phyloP scores from a whole-genome alignment of 2,797 vertebrate species.

The Sandelia bainsii region DNA sequence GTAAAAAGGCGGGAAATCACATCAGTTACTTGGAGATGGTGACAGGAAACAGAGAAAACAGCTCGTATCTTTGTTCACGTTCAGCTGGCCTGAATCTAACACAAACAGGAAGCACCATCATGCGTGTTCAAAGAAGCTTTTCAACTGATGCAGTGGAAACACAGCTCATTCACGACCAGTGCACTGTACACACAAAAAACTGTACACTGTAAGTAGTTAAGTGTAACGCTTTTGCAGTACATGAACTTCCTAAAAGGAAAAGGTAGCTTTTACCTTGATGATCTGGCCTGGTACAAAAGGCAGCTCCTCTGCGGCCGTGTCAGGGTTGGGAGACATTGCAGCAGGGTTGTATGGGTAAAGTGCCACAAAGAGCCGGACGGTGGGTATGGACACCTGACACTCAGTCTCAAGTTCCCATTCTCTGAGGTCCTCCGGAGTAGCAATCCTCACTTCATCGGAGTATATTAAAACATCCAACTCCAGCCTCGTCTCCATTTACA shows the following conservation, averaged over 20 bases:
- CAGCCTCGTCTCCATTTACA: constrained; percentile 71
- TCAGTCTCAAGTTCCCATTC: constrained; percentile 77
- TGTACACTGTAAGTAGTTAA: not conserved
- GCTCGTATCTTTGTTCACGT: constrained; percentile 14
- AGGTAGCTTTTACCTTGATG: constrained; percentile 84
- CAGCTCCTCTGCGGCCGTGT: constrained; percentile 94
- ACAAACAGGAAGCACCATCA: constrained; percentile 65
- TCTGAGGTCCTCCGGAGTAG: constrained; percentile 70
- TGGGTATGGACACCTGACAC: constrained; percentile 70
- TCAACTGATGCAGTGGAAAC: constrained; percentile 43
- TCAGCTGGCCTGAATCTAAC: constrained; percentile 23
- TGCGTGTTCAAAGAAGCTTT: constrained; percentile 31
- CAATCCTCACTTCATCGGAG: constrained; percentile 76
- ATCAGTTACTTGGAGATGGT: constrained; percentile 30
- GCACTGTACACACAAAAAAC: not conserved
- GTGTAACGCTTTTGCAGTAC: not conserved
- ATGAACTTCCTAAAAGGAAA: not conserved
- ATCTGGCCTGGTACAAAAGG: constrained; percentile 95
- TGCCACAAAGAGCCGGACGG: constrained; percentile 90
- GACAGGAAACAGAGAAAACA: constrained; percentile 63
- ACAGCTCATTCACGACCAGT: not conserved
- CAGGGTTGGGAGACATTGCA: constrained; percentile 94
- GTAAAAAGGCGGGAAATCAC: constrained; percentile 38
- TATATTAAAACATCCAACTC: constrained; percentile 82
- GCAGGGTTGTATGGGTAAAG: constrained; percentile 95